phyloP scores from a whole-genome alignment of 53 echinoderm and acorn worm genomes.

The Crossaster papposus region DNA sequence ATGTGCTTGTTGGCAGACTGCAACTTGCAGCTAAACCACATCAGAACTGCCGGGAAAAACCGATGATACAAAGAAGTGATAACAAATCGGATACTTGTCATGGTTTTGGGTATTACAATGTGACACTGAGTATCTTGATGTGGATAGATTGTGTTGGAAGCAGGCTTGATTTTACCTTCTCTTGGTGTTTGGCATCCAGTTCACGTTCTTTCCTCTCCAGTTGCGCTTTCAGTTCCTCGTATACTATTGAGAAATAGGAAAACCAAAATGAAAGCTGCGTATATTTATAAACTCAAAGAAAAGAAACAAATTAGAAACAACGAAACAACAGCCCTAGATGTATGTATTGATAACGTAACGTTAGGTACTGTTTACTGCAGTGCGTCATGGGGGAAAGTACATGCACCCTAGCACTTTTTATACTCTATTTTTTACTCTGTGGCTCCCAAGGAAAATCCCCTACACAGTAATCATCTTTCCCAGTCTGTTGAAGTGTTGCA shows the following conservation, averaged over 20 bases:
- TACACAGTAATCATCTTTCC: too few relatives aligned
- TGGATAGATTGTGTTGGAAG: neutral
- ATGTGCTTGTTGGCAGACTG: neutral
- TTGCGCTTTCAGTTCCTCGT: constrained; percentile 80
- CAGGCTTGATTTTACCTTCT: constrained; percentile 79
- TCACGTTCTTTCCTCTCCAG: constrained; percentile 92
- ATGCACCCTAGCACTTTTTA: too few relatives aligned
- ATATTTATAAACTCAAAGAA: too few relatives aligned
- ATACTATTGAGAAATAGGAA: constrained; percentile 58
- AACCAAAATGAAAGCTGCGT: neutral
- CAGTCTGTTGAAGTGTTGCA: too few relatives aligned
- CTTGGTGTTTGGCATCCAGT: constrained; percentile 86
- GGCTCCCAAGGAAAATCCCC: too few relatives aligned
- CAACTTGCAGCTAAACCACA: neutral
- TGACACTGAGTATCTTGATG: neutral
- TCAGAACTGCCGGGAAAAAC: neutral
- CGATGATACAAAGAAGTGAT: neutral
- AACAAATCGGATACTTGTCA: neutral
- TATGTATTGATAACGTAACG: too few relatives aligned
- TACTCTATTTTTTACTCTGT: too few relatives aligned
- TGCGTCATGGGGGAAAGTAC: too few relatives aligned
- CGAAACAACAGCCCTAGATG: too few relatives aligned
- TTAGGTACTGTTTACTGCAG: too few relatives aligned
- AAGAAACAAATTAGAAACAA: too few relatives aligned
- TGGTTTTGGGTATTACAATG: neutral